Percentiles rank a stretch among this genome's conserved stretches.
These are phyloP conservation scores for Cecidostiba fungosa DNA, from an alignment of 2,888 invertebrate species.

Conservation along the genomic window DNA sequence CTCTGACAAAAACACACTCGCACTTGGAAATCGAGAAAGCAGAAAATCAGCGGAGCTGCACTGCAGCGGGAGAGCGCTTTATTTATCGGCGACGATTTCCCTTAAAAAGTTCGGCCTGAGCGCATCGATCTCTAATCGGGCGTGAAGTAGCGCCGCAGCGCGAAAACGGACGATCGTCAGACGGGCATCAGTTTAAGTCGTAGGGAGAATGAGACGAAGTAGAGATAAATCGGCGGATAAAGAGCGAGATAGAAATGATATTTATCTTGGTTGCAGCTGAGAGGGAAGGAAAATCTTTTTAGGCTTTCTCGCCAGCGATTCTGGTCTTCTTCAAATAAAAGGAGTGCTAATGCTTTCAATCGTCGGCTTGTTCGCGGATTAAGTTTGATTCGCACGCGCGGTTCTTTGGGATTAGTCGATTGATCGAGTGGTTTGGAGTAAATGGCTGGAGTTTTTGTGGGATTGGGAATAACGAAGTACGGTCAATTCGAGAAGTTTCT, in stretches of 20 bases:
- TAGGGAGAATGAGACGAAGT: slow-evolving; percentile 26
- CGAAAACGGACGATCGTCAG: slow-evolving; percentile 56
- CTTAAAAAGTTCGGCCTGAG: slow-evolving; percentile 44
- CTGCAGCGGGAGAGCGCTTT: slow-evolving; percentile 35
- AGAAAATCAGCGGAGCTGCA: slow-evolving; percentile 47
- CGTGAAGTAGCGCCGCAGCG: slow-evolving; percentile 48
- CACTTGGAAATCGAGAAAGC: slow-evolving; percentile 44
- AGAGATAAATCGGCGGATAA: slow-evolving; percentile 55
- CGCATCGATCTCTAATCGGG: slow-evolving; percentile 62
- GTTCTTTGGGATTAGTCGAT: neutral
- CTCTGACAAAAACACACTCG: neutral
- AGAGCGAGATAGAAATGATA: slow-evolving; percentile 46
- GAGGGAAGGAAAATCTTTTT: slow-evolving; percentile 15
- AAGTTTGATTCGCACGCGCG: neutral
- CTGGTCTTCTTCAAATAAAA: neutral
- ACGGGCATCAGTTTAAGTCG: slow-evolving; percentile 54
- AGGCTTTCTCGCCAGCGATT: neutral
- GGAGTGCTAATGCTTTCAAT: neutral
- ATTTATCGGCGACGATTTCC: slow-evolving; percentile 59
- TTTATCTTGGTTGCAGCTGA: slow-evolving; percentile 42
- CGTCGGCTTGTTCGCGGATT: slow-evolving; percentile 6
- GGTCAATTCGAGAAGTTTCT: neutral
- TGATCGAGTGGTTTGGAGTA: neutral
- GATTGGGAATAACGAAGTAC: neutral
- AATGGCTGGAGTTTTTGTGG: neutral